Evolutionary conservation across 2,888 invertebrate genomes (phyloP).

Genomic region (Agonopterix subpropinquella): DNA sequence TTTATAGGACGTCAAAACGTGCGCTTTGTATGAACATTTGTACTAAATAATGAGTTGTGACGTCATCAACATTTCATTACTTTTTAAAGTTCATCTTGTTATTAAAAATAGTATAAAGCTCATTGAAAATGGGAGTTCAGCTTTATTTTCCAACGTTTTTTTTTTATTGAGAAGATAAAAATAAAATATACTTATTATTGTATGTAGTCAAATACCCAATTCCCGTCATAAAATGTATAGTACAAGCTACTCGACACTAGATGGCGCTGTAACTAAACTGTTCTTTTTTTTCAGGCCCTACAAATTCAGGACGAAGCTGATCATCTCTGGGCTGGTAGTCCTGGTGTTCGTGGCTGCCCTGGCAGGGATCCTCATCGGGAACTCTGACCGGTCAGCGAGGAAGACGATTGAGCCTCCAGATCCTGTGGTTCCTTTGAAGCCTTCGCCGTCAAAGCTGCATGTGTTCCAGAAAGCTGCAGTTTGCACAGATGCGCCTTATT

Average conservation of each 20-base stretch:
- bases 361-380: slow-evolving; percentile 46
- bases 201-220: too few relatives aligned
- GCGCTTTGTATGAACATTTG: too few relatives aligned
- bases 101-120: too few relatives aligned
- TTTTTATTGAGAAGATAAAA: too few relatives aligned
- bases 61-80: too few relatives aligned
- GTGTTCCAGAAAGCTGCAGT: slow-evolving; percentile 82
- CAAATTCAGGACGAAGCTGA: slow-evolving; percentile 42
- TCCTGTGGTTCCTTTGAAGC: slow-evolving; percentile 76
- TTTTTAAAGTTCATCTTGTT: too few relatives aligned
- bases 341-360: slow-evolving; percentile 50
- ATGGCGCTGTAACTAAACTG: slow-evolving; percentile 20
- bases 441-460: slow-evolving; percentile 81
- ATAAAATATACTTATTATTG: too few relatives aligned
- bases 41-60: too few relatives aligned
- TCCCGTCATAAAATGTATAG: neutral
- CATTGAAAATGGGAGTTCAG: too few relatives aligned
- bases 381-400: slow-evolving; percentile 29
- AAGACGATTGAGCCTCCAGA: slow-evolving; percentile 75
- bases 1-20: too few relatives aligned
- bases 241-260: slow-evolving; percentile 21
- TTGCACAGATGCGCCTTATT: slow-evolving; percentile 84
- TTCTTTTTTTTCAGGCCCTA: slow-evolving; percentile 44
- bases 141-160: too few relatives aligned
- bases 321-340: slow-evolving; percentile 34